Evolutionary conservation across 2,113 vertebrate species (phyloP).

Genomic region (Platysteira castanea): DNA sequence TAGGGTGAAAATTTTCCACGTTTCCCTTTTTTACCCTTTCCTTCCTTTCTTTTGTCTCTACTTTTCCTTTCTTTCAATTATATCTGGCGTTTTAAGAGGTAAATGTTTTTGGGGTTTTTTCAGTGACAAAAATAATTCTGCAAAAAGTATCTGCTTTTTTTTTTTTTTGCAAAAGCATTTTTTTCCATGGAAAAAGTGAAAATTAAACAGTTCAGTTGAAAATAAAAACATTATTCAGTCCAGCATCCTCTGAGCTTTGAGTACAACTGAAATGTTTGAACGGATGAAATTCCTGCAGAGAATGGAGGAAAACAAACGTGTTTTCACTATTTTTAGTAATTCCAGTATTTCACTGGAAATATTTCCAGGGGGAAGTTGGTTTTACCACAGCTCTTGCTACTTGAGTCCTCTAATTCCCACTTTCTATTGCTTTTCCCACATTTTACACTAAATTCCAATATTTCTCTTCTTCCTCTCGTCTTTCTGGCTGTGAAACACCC

Average conservation of each 20-base stretch:
- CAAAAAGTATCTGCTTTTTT: background rate
- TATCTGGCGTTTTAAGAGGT: background rate
- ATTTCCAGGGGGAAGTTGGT: background rate
- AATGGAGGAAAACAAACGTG: rapidly evolving
- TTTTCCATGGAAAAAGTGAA: background rate
- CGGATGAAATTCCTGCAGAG: background rate
- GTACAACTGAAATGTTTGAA: background rate
- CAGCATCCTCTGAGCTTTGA: background rate
- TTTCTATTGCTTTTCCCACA: background rate
- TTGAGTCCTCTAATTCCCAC: background rate
- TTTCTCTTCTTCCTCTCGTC: background rate
- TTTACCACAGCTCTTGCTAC: background rate
- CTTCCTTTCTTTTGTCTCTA: background rate
- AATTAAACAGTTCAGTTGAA: background rate
- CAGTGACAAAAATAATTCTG: background rate
- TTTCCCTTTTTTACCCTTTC: background rate
- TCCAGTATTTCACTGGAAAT: background rate
- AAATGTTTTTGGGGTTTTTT: background rate
- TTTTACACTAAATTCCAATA: background rate
- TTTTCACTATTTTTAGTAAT: background rate
- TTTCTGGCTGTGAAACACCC: background rate
- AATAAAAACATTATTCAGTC: background rate
- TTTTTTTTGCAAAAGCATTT: background rate
- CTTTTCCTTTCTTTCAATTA: background rate
- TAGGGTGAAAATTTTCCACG: background rate